Evolutionary conservation across 2,888 invertebrate genomes (phyloP).

Genomic region (Dinocampus coccinellae): DNA sequence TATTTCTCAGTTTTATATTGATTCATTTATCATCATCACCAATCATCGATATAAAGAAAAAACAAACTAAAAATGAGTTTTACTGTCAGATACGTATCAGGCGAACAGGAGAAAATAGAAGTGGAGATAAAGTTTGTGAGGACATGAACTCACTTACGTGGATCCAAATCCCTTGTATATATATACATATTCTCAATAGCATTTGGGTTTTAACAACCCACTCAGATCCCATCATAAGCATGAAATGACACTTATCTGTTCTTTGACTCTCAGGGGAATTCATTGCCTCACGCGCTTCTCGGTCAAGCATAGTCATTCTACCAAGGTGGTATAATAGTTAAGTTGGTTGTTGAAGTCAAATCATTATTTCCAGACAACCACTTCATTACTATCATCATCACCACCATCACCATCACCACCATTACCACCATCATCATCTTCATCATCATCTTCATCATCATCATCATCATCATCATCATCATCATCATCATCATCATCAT

Average conservation of each 20-base stretch:
- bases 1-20: background rate
- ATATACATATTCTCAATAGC: background rate
- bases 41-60: background rate
- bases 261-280: slow-evolving; percentile 13
- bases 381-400: background rate
- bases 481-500: too few species aligned
- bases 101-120: slow-evolving; percentile 51
- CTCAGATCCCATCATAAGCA: background rate
- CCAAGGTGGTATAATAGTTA: slow-evolving; percentile 55
- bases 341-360: slow-evolving; percentile 50
- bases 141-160: background rate
- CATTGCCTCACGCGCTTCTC: slow-evolving; percentile 40
- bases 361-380: background rate
- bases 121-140: background rate
- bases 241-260: too few species aligned
- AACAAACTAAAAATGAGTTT: slow-evolving; percentile 57
- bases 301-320: slow-evolving; percentile 58
- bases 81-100: slow-evolving; percentile 53
- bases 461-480: background rate
- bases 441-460: too few species aligned
- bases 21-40: background rate
- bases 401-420: background rate
- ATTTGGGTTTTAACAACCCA: background rate
- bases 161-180: background rate
- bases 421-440: too few species aligned